These are phyloP conservation scores for Keiferia lycopersicella DNA, from an alignment of 2,888 invertebrate species.

Conservation along the genomic window DNA sequence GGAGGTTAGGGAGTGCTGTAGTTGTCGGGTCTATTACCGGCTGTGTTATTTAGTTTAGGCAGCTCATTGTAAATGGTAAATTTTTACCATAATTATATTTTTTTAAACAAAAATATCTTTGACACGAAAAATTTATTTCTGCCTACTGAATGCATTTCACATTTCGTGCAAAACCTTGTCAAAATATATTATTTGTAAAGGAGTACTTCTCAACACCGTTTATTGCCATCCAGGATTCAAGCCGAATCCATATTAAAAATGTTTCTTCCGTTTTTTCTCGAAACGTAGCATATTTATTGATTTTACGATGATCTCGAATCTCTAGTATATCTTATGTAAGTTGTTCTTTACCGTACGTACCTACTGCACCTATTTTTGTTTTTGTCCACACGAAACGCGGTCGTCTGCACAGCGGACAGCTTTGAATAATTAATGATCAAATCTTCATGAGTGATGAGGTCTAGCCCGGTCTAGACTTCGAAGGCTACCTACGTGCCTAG, in stretches of 20 bases:
- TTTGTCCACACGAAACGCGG: slow-evolving; percentile 26
- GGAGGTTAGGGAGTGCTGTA: slow-evolving; percentile 41
- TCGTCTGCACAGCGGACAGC: background rate
- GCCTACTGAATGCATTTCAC: too few relatives aligned
- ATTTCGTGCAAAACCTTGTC: background rate
- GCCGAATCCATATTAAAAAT: too few relatives aligned
- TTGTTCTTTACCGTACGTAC: background rate
- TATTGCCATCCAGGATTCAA: too few relatives aligned
- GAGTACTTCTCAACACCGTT: too few relatives aligned
- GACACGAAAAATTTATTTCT: too few relatives aligned
- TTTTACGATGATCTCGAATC: too few relatives aligned
- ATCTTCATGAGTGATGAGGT: slow-evolving; percentile 15
- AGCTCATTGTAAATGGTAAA: background rate
- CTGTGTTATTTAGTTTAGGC: background rate
- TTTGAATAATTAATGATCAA: slow-evolving; percentile 15
- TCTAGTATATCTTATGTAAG: too few relatives aligned
- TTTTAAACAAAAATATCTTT: too few relatives aligned
- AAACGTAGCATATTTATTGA: background rate
- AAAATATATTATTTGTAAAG: background rate
- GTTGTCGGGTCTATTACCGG: background rate
- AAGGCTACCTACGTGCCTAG: background rate
- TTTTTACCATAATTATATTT: background rate
- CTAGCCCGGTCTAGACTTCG: background rate
- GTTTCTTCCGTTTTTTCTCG: background rate
- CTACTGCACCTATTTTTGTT: slow-evolving; percentile 37